Conservation (phyloP, 2,888 invertebrate genomes). For the Altica lythri region DNA sequence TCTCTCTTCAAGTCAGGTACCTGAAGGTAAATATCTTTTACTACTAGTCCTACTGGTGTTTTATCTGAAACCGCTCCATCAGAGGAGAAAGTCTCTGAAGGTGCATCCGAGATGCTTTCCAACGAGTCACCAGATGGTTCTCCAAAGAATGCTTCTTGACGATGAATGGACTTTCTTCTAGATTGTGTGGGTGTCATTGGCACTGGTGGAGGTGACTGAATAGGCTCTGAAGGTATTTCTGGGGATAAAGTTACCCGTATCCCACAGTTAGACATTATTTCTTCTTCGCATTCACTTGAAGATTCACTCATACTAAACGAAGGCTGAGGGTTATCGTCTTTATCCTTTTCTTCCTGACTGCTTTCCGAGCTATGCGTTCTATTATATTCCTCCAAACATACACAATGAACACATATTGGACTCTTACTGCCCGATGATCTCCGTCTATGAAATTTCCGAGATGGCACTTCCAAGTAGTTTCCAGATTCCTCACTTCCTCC, state of each 20-base stretch:
- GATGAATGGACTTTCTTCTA: slow-evolving; percentile 74
- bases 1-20: slow-evolving; percentile 85
- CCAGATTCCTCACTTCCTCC: slow-evolving; percentile 73
- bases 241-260: slow-evolving; percentile 70
- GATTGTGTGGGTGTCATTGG: slow-evolving; percentile 49
- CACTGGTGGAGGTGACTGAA: slow-evolving; percentile 52
- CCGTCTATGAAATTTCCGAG: slow-evolving; percentile 67
- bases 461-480: slow-evolving; percentile 57
- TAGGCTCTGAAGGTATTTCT: slow-evolving; percentile 57
- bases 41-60: slow-evolving; percentile 46
- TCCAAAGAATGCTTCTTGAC: slow-evolving; percentile 82
- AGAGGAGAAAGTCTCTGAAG: slow-evolving; percentile 55
- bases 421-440: slow-evolving; percentile 69
- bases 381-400: slow-evolving; percentile 75
- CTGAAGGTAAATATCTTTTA: slow-evolving; percentile 58
- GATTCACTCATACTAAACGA: slow-evolving; percentile 62
- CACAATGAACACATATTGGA: slow-evolving; percentile 74
- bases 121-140: slow-evolving; percentile 68
- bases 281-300: slow-evolving; percentile 58
- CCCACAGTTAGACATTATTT: slow-evolving; percentile 60
- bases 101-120: slow-evolving; percentile 66
- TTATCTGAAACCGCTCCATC: slow-evolving; percentile 47
- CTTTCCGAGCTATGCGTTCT: slow-evolving; percentile 45
- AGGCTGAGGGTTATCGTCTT: slow-evolving; percentile 37
- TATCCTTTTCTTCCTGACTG: slow-evolving; percentile 33